Evolutionary conservation across 2,797 vertebrate genomes (phyloP).

Genomic region (Oreochromis mossambicus): DNA sequence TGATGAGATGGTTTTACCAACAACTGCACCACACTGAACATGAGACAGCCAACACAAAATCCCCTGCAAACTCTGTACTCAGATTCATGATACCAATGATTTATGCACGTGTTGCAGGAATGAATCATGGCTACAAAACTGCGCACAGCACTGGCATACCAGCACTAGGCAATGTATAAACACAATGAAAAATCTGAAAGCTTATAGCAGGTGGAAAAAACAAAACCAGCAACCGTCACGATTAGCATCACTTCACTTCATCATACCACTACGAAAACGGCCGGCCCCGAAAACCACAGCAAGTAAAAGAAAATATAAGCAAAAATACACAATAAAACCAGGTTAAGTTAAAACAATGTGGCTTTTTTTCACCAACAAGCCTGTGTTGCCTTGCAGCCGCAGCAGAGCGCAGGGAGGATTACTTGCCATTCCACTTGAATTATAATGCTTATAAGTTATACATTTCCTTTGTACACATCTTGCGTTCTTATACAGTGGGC

Average conservation of each 20-base stretch:
- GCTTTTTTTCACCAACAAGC: conserved; percentile 79
- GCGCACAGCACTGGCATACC: conserved; percentile 84
- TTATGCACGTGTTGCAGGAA: conserved; percentile 4
- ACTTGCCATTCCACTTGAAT: conserved; percentile 71
- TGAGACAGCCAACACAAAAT: conserved; percentile 47
- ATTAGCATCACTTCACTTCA: conserved; percentile 65
- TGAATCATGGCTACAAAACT: conserved; percentile 40
- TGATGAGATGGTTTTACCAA: neutral
- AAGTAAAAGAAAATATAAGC: conserved; percentile 55
- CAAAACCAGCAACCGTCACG: conserved; percentile 50
- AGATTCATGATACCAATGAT: conserved; percentile 3
- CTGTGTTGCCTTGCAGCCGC: conserved; percentile 82
- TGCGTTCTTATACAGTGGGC: conserved; percentile 44
- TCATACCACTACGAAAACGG: conserved; percentile 54
- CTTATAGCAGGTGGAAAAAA: conserved; percentile 42
- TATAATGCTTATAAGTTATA: conserved; percentile 42
- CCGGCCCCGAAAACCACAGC: conserved; percentile 57
- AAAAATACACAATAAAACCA: conserved; percentile 51
- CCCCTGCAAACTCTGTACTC: conserved; percentile 6
- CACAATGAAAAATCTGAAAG: conserved; percentile 50
- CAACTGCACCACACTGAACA: conserved; percentile 26
- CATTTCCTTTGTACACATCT: conserved; percentile 43
- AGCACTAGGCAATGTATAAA: conserved; percentile 58
- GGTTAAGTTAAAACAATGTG: conserved; percentile 61
- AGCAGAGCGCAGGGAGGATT: conserved; percentile 70